Conservation (phyloP, 2,113 vertebrate species). For the Rallus limicola region DNA sequence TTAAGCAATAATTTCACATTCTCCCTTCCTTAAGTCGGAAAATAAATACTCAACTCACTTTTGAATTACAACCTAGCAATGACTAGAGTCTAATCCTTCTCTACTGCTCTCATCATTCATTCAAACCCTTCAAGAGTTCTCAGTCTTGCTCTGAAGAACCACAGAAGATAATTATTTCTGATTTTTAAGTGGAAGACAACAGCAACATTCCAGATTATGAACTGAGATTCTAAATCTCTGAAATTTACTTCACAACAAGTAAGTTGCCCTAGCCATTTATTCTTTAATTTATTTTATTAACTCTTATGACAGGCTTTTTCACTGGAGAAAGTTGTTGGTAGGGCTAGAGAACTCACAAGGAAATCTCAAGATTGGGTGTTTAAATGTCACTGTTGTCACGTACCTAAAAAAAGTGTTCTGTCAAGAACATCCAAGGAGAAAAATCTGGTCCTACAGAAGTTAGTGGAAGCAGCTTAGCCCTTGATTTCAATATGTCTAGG, state of each 20-base stretch:
- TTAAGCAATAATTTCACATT: background rate
- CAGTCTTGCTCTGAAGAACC: background rate
- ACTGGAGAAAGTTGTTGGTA: background rate
- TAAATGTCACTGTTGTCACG: slow-evolving; percentile 27
- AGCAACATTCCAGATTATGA: background rate
- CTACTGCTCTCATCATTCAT: background rate
- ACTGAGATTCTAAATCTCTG: background rate
- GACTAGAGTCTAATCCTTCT: background rate
- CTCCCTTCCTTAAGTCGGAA: background rate
- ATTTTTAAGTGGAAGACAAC: background rate
- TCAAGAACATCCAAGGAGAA: slow-evolving; percentile 2
- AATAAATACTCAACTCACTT: slow-evolving; percentile 6
- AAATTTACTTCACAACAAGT: background rate
- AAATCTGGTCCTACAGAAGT: slow-evolving; percentile 30
- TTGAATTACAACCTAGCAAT: background rate
- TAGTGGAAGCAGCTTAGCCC: background rate
- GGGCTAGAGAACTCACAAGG: background rate
- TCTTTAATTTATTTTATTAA: background rate
- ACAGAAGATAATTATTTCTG: background rate
- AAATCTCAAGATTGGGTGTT: slow-evolving; percentile 12
- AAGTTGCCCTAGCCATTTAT: background rate
- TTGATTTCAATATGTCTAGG: background rate
- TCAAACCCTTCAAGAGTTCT: background rate
- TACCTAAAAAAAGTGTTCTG: background rate
- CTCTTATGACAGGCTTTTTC: background rate